Evolutionary conservation across 2,113 vertebrate species (phyloP), one percentile per base, ranked within the genome.

Genomic region (Coturnix japonica): DNA sequence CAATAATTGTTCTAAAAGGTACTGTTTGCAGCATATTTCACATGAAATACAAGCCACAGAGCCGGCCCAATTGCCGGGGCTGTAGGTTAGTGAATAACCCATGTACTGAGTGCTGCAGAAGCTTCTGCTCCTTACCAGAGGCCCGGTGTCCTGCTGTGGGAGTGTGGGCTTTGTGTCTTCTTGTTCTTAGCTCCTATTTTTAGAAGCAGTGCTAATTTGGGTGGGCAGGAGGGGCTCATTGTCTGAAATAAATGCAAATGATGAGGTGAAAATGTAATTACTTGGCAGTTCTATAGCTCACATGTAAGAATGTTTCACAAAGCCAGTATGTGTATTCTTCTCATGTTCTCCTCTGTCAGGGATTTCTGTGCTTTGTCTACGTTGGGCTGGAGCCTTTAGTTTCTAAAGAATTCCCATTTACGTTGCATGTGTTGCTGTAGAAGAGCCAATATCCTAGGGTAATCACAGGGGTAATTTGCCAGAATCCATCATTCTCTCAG

Each of bases 1-100:
- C 72, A 91, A 91, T 96, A 85, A 94, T 96, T 92, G 88, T 83
- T 92, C 89, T 87, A 70, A 92, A 97, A 94, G 87, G 64, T 87
- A 54, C 46, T 66, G 71, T 81, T 94, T 82, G 85, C 85, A 89
- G 64, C 0, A 0, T 81, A 56, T 92, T 92, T 89, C 63, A 37
- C 11, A 11, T 67, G 65, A 78, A 92, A 59, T 77, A 66, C 67
- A 23, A 66, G 41, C 37, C 54, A 63, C 63, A 75, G 81, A 74
- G 60, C 41, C 75, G 76, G 30, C 13, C 49, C n/a, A n/a, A 60
- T 49, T 56, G 22, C 61, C 74, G 1, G 1, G 35, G n/a, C 30
- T 89, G 33, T 85, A 71, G 23, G n/a, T 87, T 93, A 70, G 41
- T 74, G 35, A 46, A 47, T 43, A 86, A 51, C 14, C 41, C 66